Percentiles rank a stretch among this genome's conserved stretches.
phyloP scores from a whole-genome alignment of 1,140 invertebrate species.

The Cyrtorhinus lividipennis region DNA sequence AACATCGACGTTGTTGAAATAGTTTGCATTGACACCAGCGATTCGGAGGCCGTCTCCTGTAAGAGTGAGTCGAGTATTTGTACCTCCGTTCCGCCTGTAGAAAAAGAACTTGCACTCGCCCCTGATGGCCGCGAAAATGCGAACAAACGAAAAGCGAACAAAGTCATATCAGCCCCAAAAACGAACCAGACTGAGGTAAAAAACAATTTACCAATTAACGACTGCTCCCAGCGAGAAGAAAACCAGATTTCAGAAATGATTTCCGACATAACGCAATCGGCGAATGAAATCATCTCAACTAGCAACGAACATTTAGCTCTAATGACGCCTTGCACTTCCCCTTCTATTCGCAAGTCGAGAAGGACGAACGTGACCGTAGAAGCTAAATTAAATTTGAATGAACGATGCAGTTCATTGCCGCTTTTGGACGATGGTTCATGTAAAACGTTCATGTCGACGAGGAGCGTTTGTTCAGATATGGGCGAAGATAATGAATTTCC shows the following conservation, averaged over 20 bases:
- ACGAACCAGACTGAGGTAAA: too few relatives aligned
- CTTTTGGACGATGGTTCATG: not conserved
- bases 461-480: not conserved
- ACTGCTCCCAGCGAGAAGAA: too few relatives aligned
- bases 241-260: constrained; percentile 10
- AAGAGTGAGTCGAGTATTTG: too few relatives aligned
- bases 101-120: too few relatives aligned
- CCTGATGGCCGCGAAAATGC: too few relatives aligned
- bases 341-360: not conserved
- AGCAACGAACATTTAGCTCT: not conserved
- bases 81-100: too few relatives aligned
- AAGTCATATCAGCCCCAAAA: too few relatives aligned
- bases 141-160: too few relatives aligned
- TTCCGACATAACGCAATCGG: constrained; percentile 9
- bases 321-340: not conserved
- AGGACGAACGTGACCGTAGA: not conserved
- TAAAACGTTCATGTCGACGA: not conserved
- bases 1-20: constrained; percentile 11
- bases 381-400: not conserved
- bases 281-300: not conserved
- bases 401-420: not conserved
- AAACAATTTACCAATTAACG: too few relatives aligned
- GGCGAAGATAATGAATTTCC: not conserved
- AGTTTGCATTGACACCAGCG: constrained; percentile 19
- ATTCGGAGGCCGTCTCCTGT: constrained; percentile 15